A percentile compares a stretch with the other conserved stretches of the same genome.
Evolutionary conservation across 2,113 vertebrate genomes (phyloP).

Genomic region (Brachyhypopomus gauderio): DNA sequence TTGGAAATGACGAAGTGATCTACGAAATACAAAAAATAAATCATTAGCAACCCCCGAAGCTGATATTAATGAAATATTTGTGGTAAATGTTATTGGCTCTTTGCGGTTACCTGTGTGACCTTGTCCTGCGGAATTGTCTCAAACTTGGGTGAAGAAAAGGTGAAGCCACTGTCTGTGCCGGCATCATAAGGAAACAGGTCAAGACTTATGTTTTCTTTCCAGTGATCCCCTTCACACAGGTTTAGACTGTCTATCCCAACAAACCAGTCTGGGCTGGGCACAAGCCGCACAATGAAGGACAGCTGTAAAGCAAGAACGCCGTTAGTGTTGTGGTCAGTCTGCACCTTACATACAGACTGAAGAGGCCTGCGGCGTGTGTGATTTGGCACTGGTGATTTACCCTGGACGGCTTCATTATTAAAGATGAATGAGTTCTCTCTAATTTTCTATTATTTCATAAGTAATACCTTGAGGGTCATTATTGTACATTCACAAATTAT

Average conservation of each 20-base stretch:
- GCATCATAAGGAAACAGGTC: conserved; percentile 91
- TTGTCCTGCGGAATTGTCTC: conserved; percentile 95
- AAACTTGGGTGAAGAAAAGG: conserved; percentile 96
- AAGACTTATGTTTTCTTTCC: conserved; percentile 82
- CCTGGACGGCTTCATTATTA: conserved; percentile 6
- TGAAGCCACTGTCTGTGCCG: conserved; percentile 96
- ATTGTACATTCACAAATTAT: background rate
- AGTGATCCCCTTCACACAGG: conserved; percentile 84
- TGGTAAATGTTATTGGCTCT: background rate
- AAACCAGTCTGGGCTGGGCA: conserved; percentile 98
- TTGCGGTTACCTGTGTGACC: conserved; percentile 80
- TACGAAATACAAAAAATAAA: conserved; percentile 56
- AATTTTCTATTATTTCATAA: conserved; percentile 20
- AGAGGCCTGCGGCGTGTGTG: background rate
- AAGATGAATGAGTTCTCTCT: conserved; percentile 1
- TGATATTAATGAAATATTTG: background rate
- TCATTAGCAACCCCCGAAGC: background rate
- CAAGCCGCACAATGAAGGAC: conserved; percentile 88
- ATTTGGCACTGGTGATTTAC: background rate
- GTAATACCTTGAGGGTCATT: background rate
- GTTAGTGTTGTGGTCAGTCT: background rate
- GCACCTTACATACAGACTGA: background rate
- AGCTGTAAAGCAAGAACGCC: conserved; percentile 70
- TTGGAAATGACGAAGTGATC: conserved; percentile 93
- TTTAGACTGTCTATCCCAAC: conserved; percentile 88